These are phyloP conservation scores for Macrophya alboannulata DNA, from an alignment of 2,888 invertebrate species.

Conservation along the genomic window DNA sequence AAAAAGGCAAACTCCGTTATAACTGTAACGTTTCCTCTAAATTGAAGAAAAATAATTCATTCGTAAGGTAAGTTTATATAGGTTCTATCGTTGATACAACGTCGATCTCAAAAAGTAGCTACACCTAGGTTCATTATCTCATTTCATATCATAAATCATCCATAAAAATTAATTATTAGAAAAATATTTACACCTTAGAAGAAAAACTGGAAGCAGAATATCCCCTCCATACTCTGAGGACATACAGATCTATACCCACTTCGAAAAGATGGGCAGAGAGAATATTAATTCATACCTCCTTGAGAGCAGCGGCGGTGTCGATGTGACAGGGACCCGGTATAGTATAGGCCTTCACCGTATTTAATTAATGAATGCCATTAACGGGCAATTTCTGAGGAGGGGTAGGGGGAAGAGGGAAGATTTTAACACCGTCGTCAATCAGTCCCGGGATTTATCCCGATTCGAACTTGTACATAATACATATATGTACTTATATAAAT, in stretches of 20 bases:
- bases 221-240: not conserved
- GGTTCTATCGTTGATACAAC: too few species aligned
- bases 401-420: not conserved
- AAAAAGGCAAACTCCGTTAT: not conserved
- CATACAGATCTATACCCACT: not conserved
- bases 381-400: slow-evolving; percentile 17
- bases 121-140: too few species aligned
- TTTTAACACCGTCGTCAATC: slow-evolving; percentile 14
- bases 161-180: not conserved
- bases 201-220: not conserved
- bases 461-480: not conserved
- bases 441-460: slow-evolving; percentile 19
- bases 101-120: too few species aligned
- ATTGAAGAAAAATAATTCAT: not conserved
- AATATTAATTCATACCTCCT: slow-evolving; percentile 47
- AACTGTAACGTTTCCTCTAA: not conserved
- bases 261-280: not conserved
- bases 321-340: slow-evolving; percentile 4
- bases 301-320: slow-evolving; percentile 25
- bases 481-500: too few species aligned
- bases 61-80: too few species aligned
- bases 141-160: too few species aligned
- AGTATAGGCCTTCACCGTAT: slow-evolving; percentile 1
- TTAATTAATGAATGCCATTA: slow-evolving; percentile 53
- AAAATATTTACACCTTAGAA: slow-evolving; percentile 7